Percentiles rank a stretch among this genome's conserved stretches.
Conservation (phyloP, 2,797 vertebrate genomes). For the Poeciliopsis paucimaculata region DNA sequence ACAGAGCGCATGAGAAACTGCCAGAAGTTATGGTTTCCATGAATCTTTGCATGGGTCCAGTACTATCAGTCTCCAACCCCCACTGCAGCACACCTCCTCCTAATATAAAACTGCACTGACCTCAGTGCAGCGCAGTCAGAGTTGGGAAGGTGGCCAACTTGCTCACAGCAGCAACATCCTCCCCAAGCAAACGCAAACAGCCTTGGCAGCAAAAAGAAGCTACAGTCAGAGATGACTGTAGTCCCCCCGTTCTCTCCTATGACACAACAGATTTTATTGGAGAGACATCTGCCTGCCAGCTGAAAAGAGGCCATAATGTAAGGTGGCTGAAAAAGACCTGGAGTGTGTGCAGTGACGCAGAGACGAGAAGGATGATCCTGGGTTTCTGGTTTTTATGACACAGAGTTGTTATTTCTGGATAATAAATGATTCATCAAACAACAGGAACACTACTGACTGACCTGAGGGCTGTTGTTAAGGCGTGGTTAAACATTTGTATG, state of each 20-base stretch:
- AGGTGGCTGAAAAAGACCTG: constrained; percentile 42
- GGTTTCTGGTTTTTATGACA: not conserved
- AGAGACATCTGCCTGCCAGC: constrained; percentile 62
- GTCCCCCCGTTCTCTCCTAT: not conserved
- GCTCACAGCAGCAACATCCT: constrained; percentile 55
- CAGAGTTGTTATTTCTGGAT: not conserved
- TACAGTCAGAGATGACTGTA: constrained; percentile 57
- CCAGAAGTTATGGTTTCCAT: constrained; percentile 46
- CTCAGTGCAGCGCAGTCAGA: constrained; percentile 54
- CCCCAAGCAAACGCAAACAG: constrained; percentile 57
- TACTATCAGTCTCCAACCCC: constrained; percentile 25
- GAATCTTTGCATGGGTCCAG: constrained; percentile 14
- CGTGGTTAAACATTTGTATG: constrained; percentile 37
- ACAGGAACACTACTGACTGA: constrained; percentile 38
- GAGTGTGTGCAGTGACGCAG: constrained; percentile 35
- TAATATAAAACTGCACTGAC: constrained; percentile 63
- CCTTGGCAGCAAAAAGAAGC: constrained; percentile 35
- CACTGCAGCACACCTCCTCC: constrained; percentile 28
- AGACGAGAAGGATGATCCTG: not conserved
- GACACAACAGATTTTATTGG: constrained; percentile 61
- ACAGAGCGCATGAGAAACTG: constrained; percentile 20
- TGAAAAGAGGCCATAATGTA: constrained; percentile 32
- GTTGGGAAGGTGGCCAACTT: constrained; percentile 70
- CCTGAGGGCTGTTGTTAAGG: constrained; percentile 33
- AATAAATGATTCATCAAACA: constrained; percentile 45